A percentile compares a stretch with the other conserved stretches of the same genome.
Conservation (phyloP, 2,888 invertebrate species). For the Polyploca ridens region DNA sequence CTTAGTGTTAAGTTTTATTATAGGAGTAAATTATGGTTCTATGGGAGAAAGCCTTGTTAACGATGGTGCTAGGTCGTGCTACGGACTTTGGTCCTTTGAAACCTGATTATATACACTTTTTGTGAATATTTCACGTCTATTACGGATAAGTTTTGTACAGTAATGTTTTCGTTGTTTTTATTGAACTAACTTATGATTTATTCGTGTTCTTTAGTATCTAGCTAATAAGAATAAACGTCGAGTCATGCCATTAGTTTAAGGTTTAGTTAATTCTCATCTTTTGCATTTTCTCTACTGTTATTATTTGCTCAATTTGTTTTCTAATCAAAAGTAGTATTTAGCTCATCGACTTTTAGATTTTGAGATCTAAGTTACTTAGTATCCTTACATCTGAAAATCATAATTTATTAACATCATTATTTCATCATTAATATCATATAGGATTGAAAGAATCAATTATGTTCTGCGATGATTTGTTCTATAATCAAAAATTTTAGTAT, state of each 20-base stretch:
- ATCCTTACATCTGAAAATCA: too few relatives aligned
- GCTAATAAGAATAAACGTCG: constrained; percentile 66
- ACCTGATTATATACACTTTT: constrained; percentile 65
- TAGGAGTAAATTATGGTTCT: constrained; percentile 35
- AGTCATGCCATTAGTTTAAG: constrained; percentile 83
- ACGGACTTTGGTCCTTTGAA: constrained; percentile 73
- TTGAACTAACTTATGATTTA: constrained; percentile 36
- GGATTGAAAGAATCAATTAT: too few relatives aligned
- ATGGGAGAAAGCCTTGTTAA: constrained; percentile 48
- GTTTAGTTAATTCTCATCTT: constrained; percentile 45
- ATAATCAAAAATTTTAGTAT: too few relatives aligned
- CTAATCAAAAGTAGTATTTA: constrained; percentile 21
- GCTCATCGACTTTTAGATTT: constrained; percentile 9
- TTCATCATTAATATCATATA: too few relatives aligned
- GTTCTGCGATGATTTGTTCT: too few relatives aligned
- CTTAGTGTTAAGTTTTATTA: constrained; percentile 24
- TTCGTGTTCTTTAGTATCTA: constrained; percentile 51
- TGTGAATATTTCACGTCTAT: constrained; percentile 66
- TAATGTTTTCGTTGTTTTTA: constrained; percentile 50
- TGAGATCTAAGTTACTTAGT: not conserved
- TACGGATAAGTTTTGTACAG: constrained; percentile 75
- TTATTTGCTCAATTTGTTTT: constrained; percentile 38
- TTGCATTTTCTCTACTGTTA: constrained; percentile 25
- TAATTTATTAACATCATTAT: too few relatives aligned
- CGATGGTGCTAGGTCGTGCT: constrained; percentile 81